Evolutionary conservation across 2,797 vertebrate species (phyloP).

Genomic region (Ciconia nigra): DNA sequence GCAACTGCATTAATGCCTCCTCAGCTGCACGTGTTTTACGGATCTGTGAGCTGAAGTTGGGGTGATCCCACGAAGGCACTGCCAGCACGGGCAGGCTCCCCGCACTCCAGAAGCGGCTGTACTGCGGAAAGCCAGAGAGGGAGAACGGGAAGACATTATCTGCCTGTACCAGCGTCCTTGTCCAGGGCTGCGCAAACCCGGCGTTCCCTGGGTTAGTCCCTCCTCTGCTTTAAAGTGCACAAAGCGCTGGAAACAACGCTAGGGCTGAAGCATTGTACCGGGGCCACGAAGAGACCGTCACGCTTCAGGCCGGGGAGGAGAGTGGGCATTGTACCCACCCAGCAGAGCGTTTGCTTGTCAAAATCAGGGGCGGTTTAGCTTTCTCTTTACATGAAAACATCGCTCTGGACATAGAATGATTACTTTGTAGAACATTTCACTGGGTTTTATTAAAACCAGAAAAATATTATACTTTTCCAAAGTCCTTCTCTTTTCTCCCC

Average conservation of each 20-base stretch:
- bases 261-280: neutral
- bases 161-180: neutral
- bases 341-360: neutral
- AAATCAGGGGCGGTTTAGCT: neutral
- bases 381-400: neutral
- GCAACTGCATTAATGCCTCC: neutral
- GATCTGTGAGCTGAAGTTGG: neutral
- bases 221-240: neutral
- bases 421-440: neutral
- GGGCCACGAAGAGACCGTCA: neutral
- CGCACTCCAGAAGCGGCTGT: rapidly evolving
- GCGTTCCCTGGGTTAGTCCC: neutral
- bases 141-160: neutral
- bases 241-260: neutral
- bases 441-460: neutral
- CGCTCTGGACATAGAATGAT: neutral
- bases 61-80: rapidly evolving
- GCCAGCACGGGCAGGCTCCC: neutral
- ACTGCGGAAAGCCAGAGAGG: neutral
- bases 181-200: neutral
- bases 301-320: neutral
- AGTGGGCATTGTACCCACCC: neutral
- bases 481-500: neutral
- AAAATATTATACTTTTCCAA: neutral
- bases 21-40: neutral